Evolutionary conservation across 2,888 invertebrate genomes (phyloP), one percentile per base, ranked within the genome.

Genomic region (Carpatolechia fugitivella): DNA sequence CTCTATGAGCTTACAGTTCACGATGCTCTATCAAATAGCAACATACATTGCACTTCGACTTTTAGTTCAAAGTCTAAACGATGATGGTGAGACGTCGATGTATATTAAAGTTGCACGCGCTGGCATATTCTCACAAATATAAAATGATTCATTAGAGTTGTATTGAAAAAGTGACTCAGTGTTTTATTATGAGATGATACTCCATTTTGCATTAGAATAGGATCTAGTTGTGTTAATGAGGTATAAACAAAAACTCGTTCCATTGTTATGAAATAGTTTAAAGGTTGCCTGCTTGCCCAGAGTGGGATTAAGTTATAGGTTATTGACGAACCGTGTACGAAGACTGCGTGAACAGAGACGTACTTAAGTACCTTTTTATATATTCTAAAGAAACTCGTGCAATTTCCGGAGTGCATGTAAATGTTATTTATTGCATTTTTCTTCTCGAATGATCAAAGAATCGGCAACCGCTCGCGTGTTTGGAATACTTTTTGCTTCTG

Each of bases 241-340:
- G 41, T 46, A 49, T 44, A 55, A 47, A 56, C 49, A 44, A 64
- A 58, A 59, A 62, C 58, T 58, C 38, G 54, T 24, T 59, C 56
- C 57, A 59, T 62, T 60, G 60, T 64, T 62, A 60, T 60, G 60
- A 64, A 64, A 64, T 61, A 57, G 59, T 64, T 62, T 62, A 59
- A 59, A 66, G 61, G 63, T 64, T 60, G 58, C 44, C 57, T 56
- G 61, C 40, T 8, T 18, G 18, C 57, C 54, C 58, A 51, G 58
- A 44, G 51, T 40, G 66, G 76, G 76, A 82, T 82, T 80, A 81
- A 77, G 75, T 75, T 79, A 76, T 79, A 76, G 74, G 69, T 76
- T 69, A 74, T 80, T 78, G 83, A 82, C 80, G 79, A 79, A 69
- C 76, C 70, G 70, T 74, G 72, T 79, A 79, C 77, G 73, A 73